A percentile compares a stretch with the other conserved stretches of the same genome.
Conservation (phyloP, 2,113 vertebrate species). For the Anoplopoma fimbria region DNA sequence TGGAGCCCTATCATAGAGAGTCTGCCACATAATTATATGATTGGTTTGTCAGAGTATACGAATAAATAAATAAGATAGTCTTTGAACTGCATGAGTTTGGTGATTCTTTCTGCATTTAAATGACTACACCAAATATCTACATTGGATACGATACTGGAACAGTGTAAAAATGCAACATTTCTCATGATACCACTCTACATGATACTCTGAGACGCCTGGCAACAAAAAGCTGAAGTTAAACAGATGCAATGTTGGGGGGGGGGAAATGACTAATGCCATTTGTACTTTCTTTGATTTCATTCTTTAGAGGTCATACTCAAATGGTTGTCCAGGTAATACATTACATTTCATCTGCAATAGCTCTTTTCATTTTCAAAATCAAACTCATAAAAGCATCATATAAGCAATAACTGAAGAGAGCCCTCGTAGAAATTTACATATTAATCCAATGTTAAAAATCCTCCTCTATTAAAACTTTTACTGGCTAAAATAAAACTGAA, state of each 20-base stretch:
- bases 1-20: not conserved
- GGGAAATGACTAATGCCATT: constrained; percentile 51
- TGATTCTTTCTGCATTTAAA: not conserved
- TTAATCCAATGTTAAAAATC: constrained; percentile 86
- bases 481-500: constrained; percentile 81
- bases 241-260: constrained; percentile 2
- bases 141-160: not conserved
- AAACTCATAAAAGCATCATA: constrained; percentile 85
- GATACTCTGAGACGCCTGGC: not conserved
- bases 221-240: constrained; percentile 43
- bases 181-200: not conserved
- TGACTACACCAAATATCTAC: not conserved
- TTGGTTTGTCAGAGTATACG: not conserved
- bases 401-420: constrained; percentile 77
- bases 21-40: not conserved
- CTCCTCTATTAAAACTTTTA: constrained; percentile 82
- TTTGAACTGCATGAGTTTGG: not conserved
- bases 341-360: constrained; percentile 75
- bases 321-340: constrained; percentile 70
- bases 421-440: constrained; percentile 84
- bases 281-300: constrained; percentile 58
- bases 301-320: constrained; percentile 66
- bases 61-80: not conserved
- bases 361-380: constrained; percentile 84
- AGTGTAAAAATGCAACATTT: not conserved